Percentiles rank a stretch among this genome's conserved stretches.
Conservation (phyloP, 1,140 invertebrate genomes). For the Lethrus apterus region DNA sequence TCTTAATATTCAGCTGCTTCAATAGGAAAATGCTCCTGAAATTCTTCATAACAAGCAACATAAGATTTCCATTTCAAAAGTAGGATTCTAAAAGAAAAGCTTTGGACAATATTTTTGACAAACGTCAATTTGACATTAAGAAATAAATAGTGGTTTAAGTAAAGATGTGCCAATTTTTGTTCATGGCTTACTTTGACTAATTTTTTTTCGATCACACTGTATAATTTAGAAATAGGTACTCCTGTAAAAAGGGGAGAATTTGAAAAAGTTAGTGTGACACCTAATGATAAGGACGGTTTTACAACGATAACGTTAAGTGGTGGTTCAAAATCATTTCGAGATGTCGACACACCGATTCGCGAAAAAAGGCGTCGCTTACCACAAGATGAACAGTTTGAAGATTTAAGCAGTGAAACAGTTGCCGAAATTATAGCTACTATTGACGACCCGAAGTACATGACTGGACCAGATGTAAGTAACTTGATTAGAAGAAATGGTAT, state of each 20-base stretch:
- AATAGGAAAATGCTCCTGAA: no score
- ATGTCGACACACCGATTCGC: slow-evolving; percentile 21
- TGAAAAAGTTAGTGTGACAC: slow-evolving; percentile 54
- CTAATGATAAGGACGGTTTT: slow-evolving; percentile 57
- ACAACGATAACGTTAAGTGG: slow-evolving; percentile 60
- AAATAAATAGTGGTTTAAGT: no score
- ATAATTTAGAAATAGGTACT: slow-evolving; percentile 1
- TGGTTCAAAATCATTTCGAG: slow-evolving; percentile 4
- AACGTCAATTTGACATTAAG: no score
- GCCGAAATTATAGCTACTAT: slow-evolving; percentile 70
- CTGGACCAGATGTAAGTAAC: slow-evolving; percentile 66
- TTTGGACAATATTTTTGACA: no score
- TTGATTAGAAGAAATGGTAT: not conserved
- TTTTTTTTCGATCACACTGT: no score
- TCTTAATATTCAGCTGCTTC: no score
- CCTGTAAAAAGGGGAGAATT: slow-evolving; percentile 47
- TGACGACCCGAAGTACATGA: slow-evolving; percentile 70
- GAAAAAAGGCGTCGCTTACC: slow-evolving; percentile 33
- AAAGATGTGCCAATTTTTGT: no score
- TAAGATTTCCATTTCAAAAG: no score
- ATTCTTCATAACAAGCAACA: no score
- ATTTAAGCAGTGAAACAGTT: slow-evolving; percentile 61
- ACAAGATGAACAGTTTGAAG: slow-evolving; percentile 47
- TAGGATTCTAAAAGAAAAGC: no score
- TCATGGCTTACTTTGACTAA: no score